phyloP scores from a whole-genome alignment of 2,797 vertebrate genomes.

The Falco concolor region DNA sequence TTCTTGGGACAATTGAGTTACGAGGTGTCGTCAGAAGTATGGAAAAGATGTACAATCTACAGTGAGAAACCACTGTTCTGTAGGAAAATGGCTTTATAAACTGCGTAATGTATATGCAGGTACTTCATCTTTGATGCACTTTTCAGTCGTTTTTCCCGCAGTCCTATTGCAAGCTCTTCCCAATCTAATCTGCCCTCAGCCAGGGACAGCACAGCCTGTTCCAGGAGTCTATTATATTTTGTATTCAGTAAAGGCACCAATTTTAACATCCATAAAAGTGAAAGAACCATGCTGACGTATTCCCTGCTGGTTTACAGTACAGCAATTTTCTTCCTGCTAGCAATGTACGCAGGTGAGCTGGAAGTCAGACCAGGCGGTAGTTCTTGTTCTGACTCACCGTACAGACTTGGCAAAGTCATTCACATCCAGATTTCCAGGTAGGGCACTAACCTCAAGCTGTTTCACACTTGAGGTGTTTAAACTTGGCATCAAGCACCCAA shows the following conservation, averaged over 20 bases:
- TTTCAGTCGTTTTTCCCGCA: background rate
- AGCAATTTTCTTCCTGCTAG: background rate
- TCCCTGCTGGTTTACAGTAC: background rate
- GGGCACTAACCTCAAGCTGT: background rate
- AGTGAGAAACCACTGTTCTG: background rate
- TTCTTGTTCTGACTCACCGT: background rate
- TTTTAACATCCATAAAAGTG: background rate
- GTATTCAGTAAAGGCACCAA: background rate
- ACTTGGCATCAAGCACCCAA: background rate
- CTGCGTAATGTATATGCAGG: background rate
- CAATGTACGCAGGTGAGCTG: background rate
- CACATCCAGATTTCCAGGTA: background rate
- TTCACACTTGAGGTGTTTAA: background rate
- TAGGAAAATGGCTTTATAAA: background rate
- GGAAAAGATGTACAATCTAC: background rate
- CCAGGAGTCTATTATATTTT: background rate
- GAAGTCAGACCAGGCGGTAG: background rate
- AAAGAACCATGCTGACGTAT: background rate
- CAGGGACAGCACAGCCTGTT: background rate
- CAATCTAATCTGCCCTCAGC: background rate
- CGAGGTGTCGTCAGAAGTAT: background rate
- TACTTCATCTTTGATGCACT: background rate
- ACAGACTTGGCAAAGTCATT: background rate
- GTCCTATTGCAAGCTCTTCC: background rate
- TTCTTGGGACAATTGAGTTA: background rate